Base-by-base conservation (phyloP, 2,113 vertebrate species). In the Saguinus midas region DNA sequence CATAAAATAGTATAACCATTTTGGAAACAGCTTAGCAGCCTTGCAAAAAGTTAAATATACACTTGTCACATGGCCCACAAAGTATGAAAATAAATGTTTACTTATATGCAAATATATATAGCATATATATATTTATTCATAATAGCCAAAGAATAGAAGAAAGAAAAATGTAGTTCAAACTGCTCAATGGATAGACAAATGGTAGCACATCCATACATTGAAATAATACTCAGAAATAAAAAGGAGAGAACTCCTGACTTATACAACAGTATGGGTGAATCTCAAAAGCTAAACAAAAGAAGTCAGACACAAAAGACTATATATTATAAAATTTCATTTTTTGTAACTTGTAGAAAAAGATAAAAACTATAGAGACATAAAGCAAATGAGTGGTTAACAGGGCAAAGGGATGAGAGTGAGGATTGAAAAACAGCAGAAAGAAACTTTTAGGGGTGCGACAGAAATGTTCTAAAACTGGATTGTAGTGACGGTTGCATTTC, bases 351-450 rank as follows among this genome's bases (percentile, higher is more conserved):
- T 68, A 8, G 5, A 85, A 48, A 84, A 57, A 12, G 29, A 2
- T 58, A 86, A 80, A 90, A 17, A 16, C 1, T 4, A 32, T 11
- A 48, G 37, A 64, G 55, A 79, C 18, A 66, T 43, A 90, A 66
- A 84, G 12, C 45, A 58, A 91, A 61, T 55, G 13, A 68, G 9
- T 64, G 4, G 14, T n/a, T 92, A 14, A 48, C 7, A 17, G 12
- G 29, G 18, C 3, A 0, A 0, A 25, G 3, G 5, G 7, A 7
- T 9, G 1, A 21, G 16, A 75, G 1, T 12, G 5, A 78, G 6
- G 21, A 32, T 25, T n/a, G 17, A 1, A 11, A 45, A 82, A 48
- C 2, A 7, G 5, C 6, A 50, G 45, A 35, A 73, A 90, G 17
- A 87, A 55, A 37, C n/a, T 29, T 48, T 7, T 25, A 21, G 14